Conservation (phyloP, 1,140 invertebrate genomes). For the Drosophila oshimai region DNA sequence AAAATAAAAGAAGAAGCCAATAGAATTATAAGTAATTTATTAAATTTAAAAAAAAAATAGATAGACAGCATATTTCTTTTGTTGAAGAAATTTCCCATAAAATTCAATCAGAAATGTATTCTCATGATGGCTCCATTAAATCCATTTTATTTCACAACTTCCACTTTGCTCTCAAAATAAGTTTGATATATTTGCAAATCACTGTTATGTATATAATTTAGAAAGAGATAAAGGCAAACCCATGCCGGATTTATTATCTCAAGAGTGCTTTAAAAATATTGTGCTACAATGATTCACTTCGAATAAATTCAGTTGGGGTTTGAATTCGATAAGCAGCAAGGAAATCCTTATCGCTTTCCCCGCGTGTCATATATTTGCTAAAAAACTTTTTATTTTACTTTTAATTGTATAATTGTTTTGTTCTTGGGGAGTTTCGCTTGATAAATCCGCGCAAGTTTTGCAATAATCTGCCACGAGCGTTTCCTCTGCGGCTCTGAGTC, state of each 20-base stretch:
- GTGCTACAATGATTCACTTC: background rate
- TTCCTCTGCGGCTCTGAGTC: constrained; percentile 10
- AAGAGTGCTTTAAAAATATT: constrained; percentile 5
- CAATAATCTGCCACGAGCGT: constrained; percentile 30
- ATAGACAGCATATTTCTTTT: background rate
- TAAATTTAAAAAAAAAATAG: background rate
- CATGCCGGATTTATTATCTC: constrained; percentile 15
- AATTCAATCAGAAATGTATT: background rate
- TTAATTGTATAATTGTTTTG: constrained; percentile 20
- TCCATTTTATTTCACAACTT: background rate
- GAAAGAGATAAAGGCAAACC: constrained; percentile 8
- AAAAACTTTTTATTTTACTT: constrained; percentile 16
- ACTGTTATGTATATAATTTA: constrained; percentile 8
- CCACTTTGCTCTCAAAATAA: background rate
- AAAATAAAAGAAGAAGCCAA: too few relatives aligned
- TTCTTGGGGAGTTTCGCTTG: constrained; percentile 9
- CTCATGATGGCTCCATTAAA: background rate
- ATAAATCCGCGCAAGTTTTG: constrained; percentile 25
- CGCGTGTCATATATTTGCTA: background rate
- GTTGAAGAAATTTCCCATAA: background rate
- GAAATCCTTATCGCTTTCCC: background rate
- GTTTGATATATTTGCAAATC: constrained; percentile 17
- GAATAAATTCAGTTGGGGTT: background rate
- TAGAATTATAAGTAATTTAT: too few relatives aligned
- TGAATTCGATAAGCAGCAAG: constrained; percentile 1